Percentiles rank a stretch among this genome's conserved stretches.
These are phyloP conservation scores for Panulirus ornatus DNA, from an alignment of 1,140 invertebrate genomes.

Conservation along the genomic window DNA sequence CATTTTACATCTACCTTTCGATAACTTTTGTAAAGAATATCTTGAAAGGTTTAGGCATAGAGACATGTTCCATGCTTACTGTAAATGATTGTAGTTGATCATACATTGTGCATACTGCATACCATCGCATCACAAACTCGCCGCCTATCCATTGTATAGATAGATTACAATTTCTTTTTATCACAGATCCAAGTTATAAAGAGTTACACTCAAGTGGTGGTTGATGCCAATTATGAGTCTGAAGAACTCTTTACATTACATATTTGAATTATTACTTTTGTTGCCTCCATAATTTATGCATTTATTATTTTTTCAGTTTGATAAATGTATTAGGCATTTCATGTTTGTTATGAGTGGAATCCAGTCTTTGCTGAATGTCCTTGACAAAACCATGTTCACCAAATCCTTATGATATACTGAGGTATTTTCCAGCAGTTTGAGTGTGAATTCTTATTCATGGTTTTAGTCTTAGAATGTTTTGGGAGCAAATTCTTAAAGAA, in stretches of 20 bases:
- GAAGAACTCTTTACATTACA: too few species aligned
- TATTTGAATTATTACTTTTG: too few species aligned
- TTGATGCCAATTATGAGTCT: conserved; percentile 6
- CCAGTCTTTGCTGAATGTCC: too few species aligned
- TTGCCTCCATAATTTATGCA: too few species aligned
- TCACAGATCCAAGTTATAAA: neutral
- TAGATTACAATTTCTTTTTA: too few species aligned
- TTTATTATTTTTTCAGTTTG: too few species aligned
- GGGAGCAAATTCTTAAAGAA: conserved; percentile 37
- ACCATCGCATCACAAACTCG: neutral
- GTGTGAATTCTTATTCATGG: conserved; percentile 32
- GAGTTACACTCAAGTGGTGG: conserved; percentile 32
- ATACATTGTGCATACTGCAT: conserved; percentile 20
- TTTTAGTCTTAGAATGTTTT: conserved; percentile 34
- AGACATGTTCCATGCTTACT: neutral
- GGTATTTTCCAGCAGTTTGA: conserved; percentile 31
- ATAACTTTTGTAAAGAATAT: neutral
- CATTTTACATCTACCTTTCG: neutral
- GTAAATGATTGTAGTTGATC: conserved; percentile 12
- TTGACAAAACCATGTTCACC: too few species aligned
- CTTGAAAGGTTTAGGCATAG: neutral
- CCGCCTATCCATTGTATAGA: conserved; percentile 5
- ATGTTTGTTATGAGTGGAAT: too few species aligned
- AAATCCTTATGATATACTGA: neutral
- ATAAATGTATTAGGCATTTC: too few species aligned